These are phyloP conservation scores for Spilosoma lubricipeda DNA, from an alignment of 2,888 invertebrate species.

Conservation along the genomic window DNA sequence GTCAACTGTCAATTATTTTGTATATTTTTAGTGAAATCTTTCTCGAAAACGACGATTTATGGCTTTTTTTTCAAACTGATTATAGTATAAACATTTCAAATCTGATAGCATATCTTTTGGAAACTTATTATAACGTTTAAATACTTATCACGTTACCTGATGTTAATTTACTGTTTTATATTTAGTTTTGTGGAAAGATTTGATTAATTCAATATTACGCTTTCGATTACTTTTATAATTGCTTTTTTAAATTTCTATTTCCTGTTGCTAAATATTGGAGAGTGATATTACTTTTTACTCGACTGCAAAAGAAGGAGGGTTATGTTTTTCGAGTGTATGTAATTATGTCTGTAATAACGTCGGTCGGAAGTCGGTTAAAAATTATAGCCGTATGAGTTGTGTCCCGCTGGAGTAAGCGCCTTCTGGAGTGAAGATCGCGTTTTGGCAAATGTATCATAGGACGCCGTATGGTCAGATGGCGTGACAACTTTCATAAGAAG, in stretches of 20 bases:
- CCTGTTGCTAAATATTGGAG: not conserved
- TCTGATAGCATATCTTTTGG: not conserved
- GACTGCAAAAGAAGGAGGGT: no score
- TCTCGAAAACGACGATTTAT: constrained; percentile 44
- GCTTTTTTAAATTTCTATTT: not conserved
- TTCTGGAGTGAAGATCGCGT: no score
- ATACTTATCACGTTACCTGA: not conserved
- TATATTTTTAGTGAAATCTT: constrained; percentile 41
- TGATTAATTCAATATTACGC: not conserved
- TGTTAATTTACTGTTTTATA: not conserved
- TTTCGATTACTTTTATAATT: not conserved
- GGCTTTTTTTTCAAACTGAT: constrained; percentile 22
- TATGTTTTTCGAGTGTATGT: no score
- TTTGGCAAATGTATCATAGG: no score
- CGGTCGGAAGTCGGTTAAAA: no score
- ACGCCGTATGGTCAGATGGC: no score
- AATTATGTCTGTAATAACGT: no score
- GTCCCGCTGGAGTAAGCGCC: no score
- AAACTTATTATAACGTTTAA: not conserved
- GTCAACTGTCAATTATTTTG: constrained; percentile 43
- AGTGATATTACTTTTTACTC: not conserved
- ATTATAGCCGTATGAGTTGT: no score
- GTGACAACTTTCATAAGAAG: no score
- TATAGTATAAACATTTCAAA: not conserved
- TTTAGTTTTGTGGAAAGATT: not conserved